Percentiles rank a stretch among this genome's conserved stretches.
Conservation (phyloP, 2,797 vertebrate species). For the Benthosema pterotum region DNA sequence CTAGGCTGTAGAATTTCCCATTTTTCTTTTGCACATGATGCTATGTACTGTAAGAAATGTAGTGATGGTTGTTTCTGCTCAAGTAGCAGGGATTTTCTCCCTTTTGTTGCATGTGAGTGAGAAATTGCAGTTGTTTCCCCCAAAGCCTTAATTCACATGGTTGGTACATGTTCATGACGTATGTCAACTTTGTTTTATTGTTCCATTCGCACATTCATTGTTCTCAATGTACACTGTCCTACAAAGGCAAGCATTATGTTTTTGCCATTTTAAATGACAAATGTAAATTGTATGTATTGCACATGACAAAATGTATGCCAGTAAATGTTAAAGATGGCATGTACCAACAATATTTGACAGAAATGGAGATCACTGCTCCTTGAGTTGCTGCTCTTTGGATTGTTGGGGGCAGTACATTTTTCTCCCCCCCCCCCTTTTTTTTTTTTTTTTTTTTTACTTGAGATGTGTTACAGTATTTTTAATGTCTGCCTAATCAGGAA, state of each 20-base stretch:
- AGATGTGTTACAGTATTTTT: neutral
- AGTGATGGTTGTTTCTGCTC: constrained; percentile 22
- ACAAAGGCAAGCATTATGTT: neutral
- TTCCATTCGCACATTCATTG: neutral
- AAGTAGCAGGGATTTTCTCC: constrained; percentile 12
- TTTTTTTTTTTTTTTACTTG: neutral
- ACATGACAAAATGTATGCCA: no score
- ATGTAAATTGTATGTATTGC: neutral
- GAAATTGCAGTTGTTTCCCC: constrained; percentile 28
- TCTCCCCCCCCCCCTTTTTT: no score
- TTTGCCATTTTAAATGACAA: neutral
- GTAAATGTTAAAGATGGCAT: no score
- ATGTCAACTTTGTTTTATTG: constrained; percentile 6
- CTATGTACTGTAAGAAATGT: constrained; percentile 67
- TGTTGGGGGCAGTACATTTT: no score
- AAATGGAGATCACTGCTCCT: no score
- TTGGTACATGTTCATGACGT: constrained; percentile 25
- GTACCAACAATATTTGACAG: neutral
- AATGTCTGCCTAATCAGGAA: constrained; percentile 9
- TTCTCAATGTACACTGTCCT: no score
- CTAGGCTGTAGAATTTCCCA: constrained; percentile 42
- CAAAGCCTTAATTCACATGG: constrained; percentile 41
- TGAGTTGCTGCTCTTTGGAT: no score
- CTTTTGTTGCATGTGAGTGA: constrained; percentile 59
- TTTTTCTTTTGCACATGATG: constrained; percentile 63